Base-by-base conservation (phyloP, 2,797 vertebrate genomes). In the Merluccius polli region DNA sequence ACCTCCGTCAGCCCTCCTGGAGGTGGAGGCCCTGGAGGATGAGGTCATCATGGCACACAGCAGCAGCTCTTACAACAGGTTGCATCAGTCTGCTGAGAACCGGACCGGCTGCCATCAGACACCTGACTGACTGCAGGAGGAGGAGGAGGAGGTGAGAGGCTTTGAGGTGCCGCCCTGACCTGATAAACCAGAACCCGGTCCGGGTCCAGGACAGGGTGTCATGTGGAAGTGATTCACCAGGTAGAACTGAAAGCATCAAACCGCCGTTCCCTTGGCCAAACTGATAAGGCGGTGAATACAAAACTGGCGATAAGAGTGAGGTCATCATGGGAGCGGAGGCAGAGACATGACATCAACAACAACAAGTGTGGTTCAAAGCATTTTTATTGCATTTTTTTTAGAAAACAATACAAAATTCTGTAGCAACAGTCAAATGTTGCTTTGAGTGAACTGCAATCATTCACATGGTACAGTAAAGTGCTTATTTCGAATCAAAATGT, bases 381-480 rank as follows among this genome's bases (percentile, higher is more conserved):
- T 93, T 94, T 89, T 93, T 93, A 89, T 92, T 92, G 89, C 88
- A 81, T 81, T 88, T 88, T 91, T 92, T 87, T 89, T 89, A 74
- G 92, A 94, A 94, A 94, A 92, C 86, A 88, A 93, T 94, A 95
- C 91, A 95, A 94, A 94, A 94, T 88, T 92, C 89, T 91, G 90
- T 83, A 87, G 92, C 92, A 93, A 93, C 90, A 73, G 88, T 92
- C 91, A 89, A 91, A 89, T 87, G 88, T 94, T 92, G 91, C 92
- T 76, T 91, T 74, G 88, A 86, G 90, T 94, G 90, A 94, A 94
- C 92, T 93, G 92, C 91, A 91, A 90, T 93, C 92, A 94, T 93
- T 93, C 93, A 93, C 91, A 88, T 92, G 91, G 92, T 93, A 94
- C 92, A 93, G 93, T 95, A 95, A 95, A 95, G 94, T 95, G 94